Percentiles rank a stretch among this genome's conserved stretches.
These are phyloP conservation scores for Melinaea marsaeus DNA, from an alignment of 2,888 invertebrate species.

Conservation along the genomic window DNA sequence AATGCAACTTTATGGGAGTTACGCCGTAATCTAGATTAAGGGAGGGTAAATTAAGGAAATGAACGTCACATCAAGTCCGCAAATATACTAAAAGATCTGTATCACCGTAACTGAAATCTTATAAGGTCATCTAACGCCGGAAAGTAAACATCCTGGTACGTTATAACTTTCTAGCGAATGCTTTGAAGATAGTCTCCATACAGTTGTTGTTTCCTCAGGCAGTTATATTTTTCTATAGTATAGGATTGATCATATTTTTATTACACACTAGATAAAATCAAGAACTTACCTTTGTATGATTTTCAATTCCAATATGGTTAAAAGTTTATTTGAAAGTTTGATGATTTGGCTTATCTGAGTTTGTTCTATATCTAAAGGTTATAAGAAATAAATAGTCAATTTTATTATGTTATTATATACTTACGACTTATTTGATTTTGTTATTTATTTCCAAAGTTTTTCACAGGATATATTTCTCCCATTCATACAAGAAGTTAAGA, in stretches of 20 bases:
- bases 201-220: conserved; percentile 63
- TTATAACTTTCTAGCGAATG: conserved; percentile 43
- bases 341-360: too few relatives aligned
- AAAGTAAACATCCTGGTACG: conserved; percentile 52
- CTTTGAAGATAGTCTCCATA: conserved; percentile 42
- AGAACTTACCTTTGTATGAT: background rate
- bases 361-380: too few relatives aligned
- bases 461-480: too few relatives aligned
- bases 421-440: too few relatives aligned
- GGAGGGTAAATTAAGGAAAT: background rate
- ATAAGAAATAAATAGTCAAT: too few relatives aligned
- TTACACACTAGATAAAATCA: conserved; percentile 55
- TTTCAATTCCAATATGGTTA: too few relatives aligned
- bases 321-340: too few relatives aligned
- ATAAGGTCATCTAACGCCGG: conserved; percentile 53
- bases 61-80: conserved; percentile 1
- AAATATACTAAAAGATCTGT: conserved; percentile 13
- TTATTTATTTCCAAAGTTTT: too few relatives aligned
- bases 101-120: conserved; percentile 25
- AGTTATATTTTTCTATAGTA: conserved; percentile 65
- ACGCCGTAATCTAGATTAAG: background rate
- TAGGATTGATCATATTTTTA: conserved; percentile 65
- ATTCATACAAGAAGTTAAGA: too few relatives aligned
- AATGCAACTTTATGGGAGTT: conserved; percentile 8
- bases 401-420: too few relatives aligned